Base-by-base conservation (phyloP, 2,888 invertebrate genomes). In the Tolmerus cingulatus region DNA sequence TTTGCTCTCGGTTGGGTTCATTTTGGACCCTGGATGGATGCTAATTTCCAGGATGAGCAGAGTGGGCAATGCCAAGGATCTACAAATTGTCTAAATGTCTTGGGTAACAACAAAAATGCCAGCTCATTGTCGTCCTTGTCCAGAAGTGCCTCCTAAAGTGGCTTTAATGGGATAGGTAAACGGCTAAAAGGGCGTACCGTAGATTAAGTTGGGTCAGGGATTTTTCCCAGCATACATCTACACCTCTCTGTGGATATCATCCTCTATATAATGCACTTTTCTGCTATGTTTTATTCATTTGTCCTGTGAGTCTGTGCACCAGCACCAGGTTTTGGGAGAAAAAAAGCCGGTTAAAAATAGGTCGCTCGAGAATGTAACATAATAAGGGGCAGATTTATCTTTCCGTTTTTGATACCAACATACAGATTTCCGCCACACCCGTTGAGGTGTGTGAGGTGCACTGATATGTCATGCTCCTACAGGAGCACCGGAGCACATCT, bases 161-260 rank as follows among this genome's bases (percentile, higher is more conserved):
- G 55, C 81, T 81, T 51, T 27, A 51, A 81, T 81, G 51, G 81
- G 81, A 81, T 81, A 81, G 81, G 81, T 81, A 81, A 81, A 81
- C 34, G 55, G 16, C 81, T 79, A 79, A 55, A 81, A 81, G 27
- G 81, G 55, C 55, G 37, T 16, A 55, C 30, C n/a, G 46, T 27
- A 30, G 81, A 81, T 81, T 55, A 55, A 81, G 55, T 81, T 81
- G 81, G 81, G 81, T 81, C 81, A 81, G 55, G 51, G 81, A 81
- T 81, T 55, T 81, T 46, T 55, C 14, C 30, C 3, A 81, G 81
- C 55, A 23, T 14, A 40, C 23, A 40, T 55, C 34, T 51, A 16
- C 19, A 19, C 16, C 55, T 23, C 14, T 3, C 4, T 14, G 43
- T 43, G 43, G 43, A 46, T 46, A 66, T 66, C 27, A 66, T 23